Conservation (phyloP, 2,888 invertebrate species). For the Scaeva pyrastri region DNA sequence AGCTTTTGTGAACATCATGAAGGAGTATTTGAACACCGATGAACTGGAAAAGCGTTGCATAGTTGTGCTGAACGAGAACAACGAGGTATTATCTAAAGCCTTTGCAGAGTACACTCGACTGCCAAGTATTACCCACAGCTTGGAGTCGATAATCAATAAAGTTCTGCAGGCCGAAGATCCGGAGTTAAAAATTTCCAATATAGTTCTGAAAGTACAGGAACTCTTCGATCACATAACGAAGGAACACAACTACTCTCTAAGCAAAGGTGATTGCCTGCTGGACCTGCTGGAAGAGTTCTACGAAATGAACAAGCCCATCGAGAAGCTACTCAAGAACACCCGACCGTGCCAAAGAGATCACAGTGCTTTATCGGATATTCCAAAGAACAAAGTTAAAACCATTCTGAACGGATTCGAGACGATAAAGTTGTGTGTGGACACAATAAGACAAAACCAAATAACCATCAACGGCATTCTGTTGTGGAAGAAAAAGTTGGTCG, state of each 20-base stretch:
- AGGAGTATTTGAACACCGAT: constrained; percentile 45
- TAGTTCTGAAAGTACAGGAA: constrained; percentile 57
- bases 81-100: constrained; percentile 31
- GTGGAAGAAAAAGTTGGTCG: constrained; percentile 64
- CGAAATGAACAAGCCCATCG: constrained; percentile 70
- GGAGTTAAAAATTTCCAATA: constrained; percentile 48
- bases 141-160: constrained; percentile 53
- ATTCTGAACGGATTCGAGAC: constrained; percentile 56
- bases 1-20: constrained; percentile 45
- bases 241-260: constrained; percentile 50
- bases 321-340: constrained; percentile 53
- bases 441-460: constrained; percentile 64
- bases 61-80: constrained; percentile 59
- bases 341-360: constrained; percentile 60
- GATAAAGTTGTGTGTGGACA: constrained; percentile 57
- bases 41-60: constrained; percentile 19
- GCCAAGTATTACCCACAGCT: constrained; percentile 58
- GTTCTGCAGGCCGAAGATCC: constrained; percentile 52
- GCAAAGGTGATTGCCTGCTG: constrained; percentile 52
- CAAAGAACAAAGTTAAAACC: constrained; percentile 60
- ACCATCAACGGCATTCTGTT: constrained; percentile 54
- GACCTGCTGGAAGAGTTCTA: constrained; percentile 63
- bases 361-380: constrained; percentile 51
- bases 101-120: constrained; percentile 46
- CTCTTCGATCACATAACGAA: constrained; percentile 53